Evolutionary conservation across 2,797 vertebrate genomes (phyloP), one percentile per base, ranked within the genome.

Genomic region (Zenarchopterus dispar): DNA sequence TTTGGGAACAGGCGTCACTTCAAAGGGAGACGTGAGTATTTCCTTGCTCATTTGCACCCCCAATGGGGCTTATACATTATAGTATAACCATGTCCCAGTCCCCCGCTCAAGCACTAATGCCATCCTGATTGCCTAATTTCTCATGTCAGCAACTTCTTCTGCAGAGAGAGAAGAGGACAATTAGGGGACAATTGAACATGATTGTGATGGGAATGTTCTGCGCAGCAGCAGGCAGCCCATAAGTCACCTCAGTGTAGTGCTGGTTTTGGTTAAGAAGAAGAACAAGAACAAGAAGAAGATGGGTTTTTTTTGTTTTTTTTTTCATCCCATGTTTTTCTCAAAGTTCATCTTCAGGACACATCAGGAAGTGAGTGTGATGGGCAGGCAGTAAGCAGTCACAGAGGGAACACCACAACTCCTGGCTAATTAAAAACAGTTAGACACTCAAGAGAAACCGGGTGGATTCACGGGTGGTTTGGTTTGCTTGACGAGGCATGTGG

Each of bases 401-500:
- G 84, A 89, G 89, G 79, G 84, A 93, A 80, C 79, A 78, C 88
- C 85, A 70, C 62, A 72, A 78, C 82, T 89, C 81, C 67, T 68
- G 75, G 77, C 78, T 94, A 92, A 93, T 92, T 91, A 91, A 91
- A 94, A 94, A 89, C 88, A 92, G 91, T 86, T 87, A 89, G 82
- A 80, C 88, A 75, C 81, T 79, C 86, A 68, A 79, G 81, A 88
- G 88, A 84, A 86, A 82, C 83, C 61, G 86, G 57, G 73, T 81
- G 78, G 86, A 89, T 86, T 91, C 88, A 82, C 62, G 82, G 81
- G 87, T 90, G 90, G 86, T 86, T 92, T 86, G 89, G 69, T 77
- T 82, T 83, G 74, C 78, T 77, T 76, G 82, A 82, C 48, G 62
- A 69, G 55, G 70, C 62, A 36, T 81, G 81, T 64, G 78, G 83